phyloP scores from a whole-genome alignment of 2,888 invertebrate species.

The Acheta domesticus region DNA sequence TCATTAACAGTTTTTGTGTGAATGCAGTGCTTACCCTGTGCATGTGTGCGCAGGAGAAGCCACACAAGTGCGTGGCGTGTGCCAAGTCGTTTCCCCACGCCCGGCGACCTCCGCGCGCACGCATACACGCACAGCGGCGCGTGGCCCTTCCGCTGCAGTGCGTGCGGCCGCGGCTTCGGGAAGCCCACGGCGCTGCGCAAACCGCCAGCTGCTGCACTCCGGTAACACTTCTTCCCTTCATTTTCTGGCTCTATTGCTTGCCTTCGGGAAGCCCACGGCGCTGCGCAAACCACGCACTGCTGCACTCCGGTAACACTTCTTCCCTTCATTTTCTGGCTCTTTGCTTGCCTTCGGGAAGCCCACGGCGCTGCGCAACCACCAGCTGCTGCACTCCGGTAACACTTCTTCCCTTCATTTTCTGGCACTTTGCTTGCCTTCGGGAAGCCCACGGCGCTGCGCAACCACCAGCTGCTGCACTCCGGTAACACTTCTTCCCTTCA shows the following conservation, averaged over 20 bases:
- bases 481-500: too few relatives aligned
- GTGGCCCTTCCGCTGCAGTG: conserved; percentile 51
- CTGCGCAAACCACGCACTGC: too few relatives aligned
- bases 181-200: conserved; percentile 56
- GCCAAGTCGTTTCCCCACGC: conserved; percentile 75
- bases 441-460: too few relatives aligned
- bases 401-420: too few relatives aligned
- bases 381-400: too few relatives aligned
- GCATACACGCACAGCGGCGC: conserved; percentile 60
- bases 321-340: too few relatives aligned
- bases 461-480: too few relatives aligned
- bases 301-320: too few relatives aligned
- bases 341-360: too few relatives aligned
- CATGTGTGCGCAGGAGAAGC: conserved; percentile 58
- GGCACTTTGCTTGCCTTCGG: too few relatives aligned
- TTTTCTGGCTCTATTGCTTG: neutral
- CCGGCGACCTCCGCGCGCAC: conserved; percentile 71
- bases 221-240: conserved; percentile 42
- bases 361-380: too few relatives aligned
- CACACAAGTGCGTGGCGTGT: conserved; percentile 70
- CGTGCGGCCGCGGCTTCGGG: conserved; percentile 40
- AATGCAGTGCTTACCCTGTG: neutral
- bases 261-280: conserved; percentile 48
- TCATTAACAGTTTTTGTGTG: neutral
- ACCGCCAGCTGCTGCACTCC: conserved; percentile 54